A percentile compares a stretch with the other conserved stretches of the same genome.
Evolutionary conservation across 2,113 vertebrate species (phyloP).

Genomic region (Glaucidium brasilianum): DNA sequence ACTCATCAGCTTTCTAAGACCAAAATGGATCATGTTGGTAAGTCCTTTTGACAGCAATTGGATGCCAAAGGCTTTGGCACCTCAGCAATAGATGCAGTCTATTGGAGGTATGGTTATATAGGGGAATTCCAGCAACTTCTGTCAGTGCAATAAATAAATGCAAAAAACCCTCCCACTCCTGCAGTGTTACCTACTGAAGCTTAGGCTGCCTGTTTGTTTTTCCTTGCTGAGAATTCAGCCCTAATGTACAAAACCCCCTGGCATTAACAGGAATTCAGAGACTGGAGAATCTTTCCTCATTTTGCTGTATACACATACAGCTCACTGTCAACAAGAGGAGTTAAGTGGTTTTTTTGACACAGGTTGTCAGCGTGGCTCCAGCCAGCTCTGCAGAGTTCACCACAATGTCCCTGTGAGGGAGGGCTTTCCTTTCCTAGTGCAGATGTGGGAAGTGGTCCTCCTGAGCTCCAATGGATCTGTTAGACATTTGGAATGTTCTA

Average conservation of each 20-base stretch:
- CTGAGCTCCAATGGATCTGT: not conserved
- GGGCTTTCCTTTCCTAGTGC: not conserved
- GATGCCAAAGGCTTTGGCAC: not conserved
- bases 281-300: not conserved
- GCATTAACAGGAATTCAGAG: not conserved
- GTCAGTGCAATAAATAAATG: not conserved
- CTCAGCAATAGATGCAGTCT: not conserved
- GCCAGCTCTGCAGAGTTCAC: not conserved
- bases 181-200: not conserved
- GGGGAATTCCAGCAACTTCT: not conserved
- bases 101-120: not conserved
- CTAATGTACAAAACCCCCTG: not conserved
- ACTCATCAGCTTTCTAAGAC: not conserved
- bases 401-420: not conserved
- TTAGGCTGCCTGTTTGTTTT: not conserved
- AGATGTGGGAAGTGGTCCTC: not conserved
- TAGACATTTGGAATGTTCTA: not conserved
- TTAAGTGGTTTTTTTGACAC: not conserved
- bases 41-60: not conserved
- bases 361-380: not conserved
- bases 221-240: not conserved
- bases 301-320: not conserved
- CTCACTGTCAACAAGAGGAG: not conserved
- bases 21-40: not conserved
- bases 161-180: not conserved